Evolutionary conservation across 2,888 invertebrate species (phyloP), one percentile per base, ranked within the genome.

Genomic region (Tipula confusa): DNA sequence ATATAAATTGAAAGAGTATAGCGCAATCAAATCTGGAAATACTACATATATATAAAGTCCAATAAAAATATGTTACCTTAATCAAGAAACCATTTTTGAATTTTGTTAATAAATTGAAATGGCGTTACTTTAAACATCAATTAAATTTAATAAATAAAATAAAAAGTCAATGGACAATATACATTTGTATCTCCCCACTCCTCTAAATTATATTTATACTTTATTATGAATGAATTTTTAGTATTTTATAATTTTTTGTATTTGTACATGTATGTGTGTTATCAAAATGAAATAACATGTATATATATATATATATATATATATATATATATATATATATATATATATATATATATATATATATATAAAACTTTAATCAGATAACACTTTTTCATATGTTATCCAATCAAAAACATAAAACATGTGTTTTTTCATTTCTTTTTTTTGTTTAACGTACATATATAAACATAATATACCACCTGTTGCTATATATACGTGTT

Each of bases 101-200:
- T 64, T 24, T 64, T n/a, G n/a, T 43, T n/a, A n/a, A 43, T 43
- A 13, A 43, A 64, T 64, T 64, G 24, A 64, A 64, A 64, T 64
- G 64, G 64, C 64, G 64, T 64, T 64, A 64, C 64, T 64, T 18
- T 64, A 64, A 64, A 64, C 64, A 64, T 64, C 64, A 64, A 64
- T 64, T 64, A 64, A 64, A 64, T 64, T 64, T 64, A 24, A 64
- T 64, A 64, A 64, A 64, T 43, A 43, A 33, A 43, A 43, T 64
- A 64, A 64, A 64, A 64, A 64, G 64, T 64, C 64, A 64, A 64
- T 64, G 64, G 18, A 64, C 64, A 64, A 64, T 64, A 64, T 64
- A 64, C 6, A 64, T 64, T 64, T 64, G 13, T 64, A 64, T 64
- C 64, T 64, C 64, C 64, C 64, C 64, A 64, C 24, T 64, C 64